Percentiles rank a stretch among this genome's conserved stretches.
Evolutionary conservation across 2,113 vertebrate species (phyloP).

Genomic region (Leptosomus discolor): DNA sequence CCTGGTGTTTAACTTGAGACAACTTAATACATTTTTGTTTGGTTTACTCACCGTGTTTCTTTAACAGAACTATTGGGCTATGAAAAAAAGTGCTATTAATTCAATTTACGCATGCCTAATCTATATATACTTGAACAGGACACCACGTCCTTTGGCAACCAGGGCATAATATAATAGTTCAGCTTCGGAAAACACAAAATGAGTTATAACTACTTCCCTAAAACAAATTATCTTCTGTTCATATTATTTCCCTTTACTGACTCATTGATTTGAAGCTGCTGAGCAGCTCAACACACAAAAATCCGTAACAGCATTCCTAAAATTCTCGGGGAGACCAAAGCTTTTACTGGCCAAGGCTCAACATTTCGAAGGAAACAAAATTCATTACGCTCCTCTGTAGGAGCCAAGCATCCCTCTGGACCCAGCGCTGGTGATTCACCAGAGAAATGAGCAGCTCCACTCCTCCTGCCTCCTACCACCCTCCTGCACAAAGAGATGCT

Average conservation of each 20-base stretch:
- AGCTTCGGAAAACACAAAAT: background rate
- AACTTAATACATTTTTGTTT: background rate
- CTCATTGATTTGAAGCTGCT: background rate
- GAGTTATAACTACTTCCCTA: background rate
- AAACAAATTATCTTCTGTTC: slow-evolving; percentile 38
- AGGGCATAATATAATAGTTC: background rate
- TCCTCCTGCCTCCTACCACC: background rate
- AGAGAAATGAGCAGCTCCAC: background rate
- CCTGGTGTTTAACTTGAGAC: background rate
- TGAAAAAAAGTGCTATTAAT: background rate
- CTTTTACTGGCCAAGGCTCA: slow-evolving; percentile 59
- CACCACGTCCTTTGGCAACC: background rate
- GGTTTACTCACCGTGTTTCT: background rate
- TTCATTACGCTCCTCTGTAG: slow-evolving; percentile 43
- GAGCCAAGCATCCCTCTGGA: background rate
- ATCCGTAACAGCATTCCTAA: slow-evolving; percentile 7
- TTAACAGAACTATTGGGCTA: background rate
- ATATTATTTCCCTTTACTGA: background rate
- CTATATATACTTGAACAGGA: background rate
- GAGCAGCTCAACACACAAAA: background rate
- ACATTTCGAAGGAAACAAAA: background rate
- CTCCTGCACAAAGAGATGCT: slow-evolving; percentile 6
- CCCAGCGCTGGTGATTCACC: background rate
- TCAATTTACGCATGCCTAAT: background rate
- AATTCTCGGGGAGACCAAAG: slow-evolving; percentile 59